phyloP scores from a whole-genome alignment of 2,797 vertebrate species.

The Champsocephalus gunnari region DNA sequence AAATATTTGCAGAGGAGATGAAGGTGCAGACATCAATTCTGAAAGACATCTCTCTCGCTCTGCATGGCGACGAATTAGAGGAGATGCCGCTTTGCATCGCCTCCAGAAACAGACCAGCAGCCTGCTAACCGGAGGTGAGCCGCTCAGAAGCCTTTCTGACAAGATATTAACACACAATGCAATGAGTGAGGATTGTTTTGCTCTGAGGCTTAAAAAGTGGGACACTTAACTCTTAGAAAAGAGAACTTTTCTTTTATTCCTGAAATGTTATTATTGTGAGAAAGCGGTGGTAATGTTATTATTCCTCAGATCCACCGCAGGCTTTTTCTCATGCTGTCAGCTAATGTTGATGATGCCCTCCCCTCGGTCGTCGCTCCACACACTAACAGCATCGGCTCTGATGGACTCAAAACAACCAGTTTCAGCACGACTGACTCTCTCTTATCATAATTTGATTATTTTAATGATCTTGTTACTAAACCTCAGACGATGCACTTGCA shows the following conservation, averaged over 20 bases:
- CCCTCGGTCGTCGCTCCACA: constrained; percentile 51
- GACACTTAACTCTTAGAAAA: constrained; percentile 62
- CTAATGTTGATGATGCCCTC: constrained; percentile 78
- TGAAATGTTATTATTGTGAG: constrained; percentile 71
- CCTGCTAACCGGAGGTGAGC: constrained; percentile 61
- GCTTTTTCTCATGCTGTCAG: constrained; percentile 74
- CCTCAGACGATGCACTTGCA: constrained; percentile 76
- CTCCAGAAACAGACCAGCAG: constrained; percentile 54
- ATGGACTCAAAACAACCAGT: constrained; percentile 81
- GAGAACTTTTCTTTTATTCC: constrained; percentile 66
- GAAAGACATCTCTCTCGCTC: constrained; percentile 24
- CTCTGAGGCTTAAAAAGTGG: constrained; percentile 66
- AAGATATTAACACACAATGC: constrained; percentile 58
- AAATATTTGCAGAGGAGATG: constrained; percentile 68
- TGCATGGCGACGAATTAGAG: constrained; percentile 21
- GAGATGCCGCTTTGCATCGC: constrained; percentile 48
- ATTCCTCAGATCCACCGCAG: constrained; percentile 72
- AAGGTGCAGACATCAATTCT: constrained; percentile 45
- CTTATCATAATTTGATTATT: constrained; percentile 89
- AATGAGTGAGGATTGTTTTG: constrained; percentile 56
- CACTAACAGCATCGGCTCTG: constrained; percentile 74
- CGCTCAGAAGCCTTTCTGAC: constrained; percentile 50
- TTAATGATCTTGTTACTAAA: constrained; percentile 87
- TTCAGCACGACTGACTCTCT: constrained; percentile 82
- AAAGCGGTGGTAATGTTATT: constrained; percentile 74